Evolutionary conservation across 2,113 vertebrate genomes (phyloP).

Genomic region (Forbesichthys agassizii): DNA sequence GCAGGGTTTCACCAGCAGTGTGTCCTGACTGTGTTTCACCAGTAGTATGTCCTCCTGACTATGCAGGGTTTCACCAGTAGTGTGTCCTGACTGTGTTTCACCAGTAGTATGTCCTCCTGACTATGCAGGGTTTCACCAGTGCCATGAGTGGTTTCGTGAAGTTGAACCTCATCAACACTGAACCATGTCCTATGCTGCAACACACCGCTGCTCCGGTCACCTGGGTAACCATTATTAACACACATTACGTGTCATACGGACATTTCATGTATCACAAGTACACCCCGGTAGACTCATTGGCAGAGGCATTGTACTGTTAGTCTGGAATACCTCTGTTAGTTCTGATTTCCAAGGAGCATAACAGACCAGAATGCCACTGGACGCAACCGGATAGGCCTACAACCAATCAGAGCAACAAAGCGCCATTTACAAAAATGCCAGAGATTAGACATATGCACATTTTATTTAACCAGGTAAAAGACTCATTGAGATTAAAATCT

Average conservation of each 20-base stretch:
- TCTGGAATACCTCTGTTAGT: too few species aligned
- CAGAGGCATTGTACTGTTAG: too few species aligned
- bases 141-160: conserved; percentile 87
- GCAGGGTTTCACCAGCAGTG: conserved; percentile 80
- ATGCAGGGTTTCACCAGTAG: conserved; percentile 81
- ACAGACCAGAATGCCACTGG: too few species aligned
- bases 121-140: conserved; percentile 85
- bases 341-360: too few species aligned
- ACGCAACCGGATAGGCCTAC: too few species aligned
- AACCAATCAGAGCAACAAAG: too few species aligned
- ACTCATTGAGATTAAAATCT: too few species aligned
- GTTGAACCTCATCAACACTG: conserved; percentile 87
- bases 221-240: conserved; percentile 83
- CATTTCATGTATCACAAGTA: too few species aligned
- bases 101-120: conserved; percentile 33
- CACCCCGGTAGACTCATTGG: too few species aligned
- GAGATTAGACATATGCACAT: too few species aligned
- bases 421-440: too few species aligned
- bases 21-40: neutral
- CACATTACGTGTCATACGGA: neutral
- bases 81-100: neutral
- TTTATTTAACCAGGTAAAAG: too few species aligned
- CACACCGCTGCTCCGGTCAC: conserved; percentile 69
- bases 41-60: conserved; percentile 33
- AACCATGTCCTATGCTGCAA: conserved; percentile 78